Evolutionary conservation across 2,113 vertebrate genomes (phyloP).

Genomic region (Hippopotamus amphibius): DNA sequence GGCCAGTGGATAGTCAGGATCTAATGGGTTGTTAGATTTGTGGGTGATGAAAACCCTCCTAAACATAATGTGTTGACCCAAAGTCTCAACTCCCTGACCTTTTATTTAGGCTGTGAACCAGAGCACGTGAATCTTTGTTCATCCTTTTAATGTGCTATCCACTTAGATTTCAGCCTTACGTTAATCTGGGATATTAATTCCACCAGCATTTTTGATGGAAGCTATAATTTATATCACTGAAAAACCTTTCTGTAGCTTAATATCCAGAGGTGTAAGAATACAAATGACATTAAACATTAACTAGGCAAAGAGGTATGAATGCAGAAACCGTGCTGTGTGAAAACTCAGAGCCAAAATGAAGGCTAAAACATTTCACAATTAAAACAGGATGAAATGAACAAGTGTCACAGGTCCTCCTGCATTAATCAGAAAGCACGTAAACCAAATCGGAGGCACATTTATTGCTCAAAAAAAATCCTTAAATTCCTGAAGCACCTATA

Average conservation of each 20-base stretch:
- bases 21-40: not conserved
- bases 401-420: conserved; percentile 73
- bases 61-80: not conserved
- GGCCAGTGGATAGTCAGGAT: not conserved
- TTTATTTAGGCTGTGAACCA: not conserved
- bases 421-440: conserved; percentile 82
- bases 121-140: not conserved
- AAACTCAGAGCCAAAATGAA: conserved; percentile 69
- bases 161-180: conserved; percentile 6
- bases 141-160: not conserved
- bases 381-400: conserved; percentile 77
- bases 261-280: conserved; percentile 66
- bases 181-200: conserved; percentile 58
- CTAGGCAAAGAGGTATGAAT: conserved; percentile 75
- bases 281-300: conserved; percentile 77
- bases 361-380: conserved; percentile 80
- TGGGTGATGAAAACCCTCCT: not conserved
- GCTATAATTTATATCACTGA: conserved; percentile 63
- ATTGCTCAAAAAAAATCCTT: conserved; percentile 79
- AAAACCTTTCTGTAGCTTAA: conserved; percentile 72
- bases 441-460: conserved; percentile 74
- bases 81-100: not conserved
- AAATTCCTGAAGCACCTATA: conserved; percentile 81
- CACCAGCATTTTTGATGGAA: conserved; percentile 17
- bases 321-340: conserved; percentile 77